These are phyloP conservation scores for Papilio polyxenes DNA, from an alignment of 1,140 invertebrate genomes.

Conservation along the genomic window DNA sequence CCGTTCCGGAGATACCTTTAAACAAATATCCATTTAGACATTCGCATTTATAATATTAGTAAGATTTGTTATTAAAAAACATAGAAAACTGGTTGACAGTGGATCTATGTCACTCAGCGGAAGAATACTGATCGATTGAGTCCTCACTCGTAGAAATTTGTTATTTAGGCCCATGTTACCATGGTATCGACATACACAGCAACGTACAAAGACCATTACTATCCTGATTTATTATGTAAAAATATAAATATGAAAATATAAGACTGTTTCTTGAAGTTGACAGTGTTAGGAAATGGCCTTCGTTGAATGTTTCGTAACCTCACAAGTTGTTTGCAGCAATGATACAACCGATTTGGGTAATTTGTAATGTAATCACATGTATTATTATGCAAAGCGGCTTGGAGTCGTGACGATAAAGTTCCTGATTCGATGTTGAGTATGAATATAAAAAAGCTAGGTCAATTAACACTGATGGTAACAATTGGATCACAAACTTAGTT, in stretches of 20 bases:
- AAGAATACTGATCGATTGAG: no score
- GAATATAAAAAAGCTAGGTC: background rate
- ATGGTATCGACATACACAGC: background rate
- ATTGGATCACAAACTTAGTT: background rate
- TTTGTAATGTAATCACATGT: slow-evolving; percentile 44
- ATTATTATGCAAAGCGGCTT: slow-evolving; percentile 27
- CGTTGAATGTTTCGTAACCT: background rate
- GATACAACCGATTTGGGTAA: slow-evolving; percentile 43
- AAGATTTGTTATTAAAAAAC: no score
- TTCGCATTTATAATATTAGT: no score
- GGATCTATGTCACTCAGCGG: no score
- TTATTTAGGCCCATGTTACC: no score
- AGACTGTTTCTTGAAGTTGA: no score
- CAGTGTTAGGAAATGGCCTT: slow-evolving; percentile 22
- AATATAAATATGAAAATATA: slow-evolving; percentile 1
- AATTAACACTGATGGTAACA: slow-evolving; percentile 2
- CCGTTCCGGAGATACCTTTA: no score
- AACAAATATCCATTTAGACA: no score
- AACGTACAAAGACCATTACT: no score
- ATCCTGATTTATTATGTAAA: background rate
- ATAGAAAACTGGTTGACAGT: no score
- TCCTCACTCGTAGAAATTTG: no score
- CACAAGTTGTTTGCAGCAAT: slow-evolving; percentile 39
- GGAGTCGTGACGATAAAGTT: slow-evolving; percentile 22
- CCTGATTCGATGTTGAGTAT: slow-evolving; percentile 2